Percentiles rank a stretch among this genome's conserved stretches.
Conservation (phyloP, 2,888 invertebrate species). For the Oxycera nigricornis region DNA sequence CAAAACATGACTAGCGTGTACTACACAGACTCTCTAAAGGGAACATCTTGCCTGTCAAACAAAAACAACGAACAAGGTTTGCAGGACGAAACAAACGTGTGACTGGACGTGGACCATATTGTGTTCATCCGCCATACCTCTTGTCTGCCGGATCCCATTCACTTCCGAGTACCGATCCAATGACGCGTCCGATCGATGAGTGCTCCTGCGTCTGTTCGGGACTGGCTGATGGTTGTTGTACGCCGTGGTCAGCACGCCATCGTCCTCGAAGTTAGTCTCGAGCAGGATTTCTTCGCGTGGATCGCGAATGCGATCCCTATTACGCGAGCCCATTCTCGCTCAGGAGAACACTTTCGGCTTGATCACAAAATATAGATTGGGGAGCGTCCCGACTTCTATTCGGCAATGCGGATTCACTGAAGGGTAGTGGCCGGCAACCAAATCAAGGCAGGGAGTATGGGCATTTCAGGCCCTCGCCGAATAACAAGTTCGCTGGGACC, state of each 20-base stretch:
- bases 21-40: too few species aligned
- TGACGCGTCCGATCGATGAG: constrained; percentile 59
- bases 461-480: not conserved
- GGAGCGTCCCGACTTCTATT: not conserved
- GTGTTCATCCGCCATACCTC: constrained; percentile 9
- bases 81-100: not conserved
- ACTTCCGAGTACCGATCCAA: constrained; percentile 61
- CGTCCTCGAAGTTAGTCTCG: constrained; percentile 63
- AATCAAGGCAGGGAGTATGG: not conserved
- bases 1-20: too few species aligned
- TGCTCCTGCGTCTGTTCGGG: constrained; percentile 50
- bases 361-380: too few species aligned
- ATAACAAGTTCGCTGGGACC: not conserved
- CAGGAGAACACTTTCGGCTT: not conserved
- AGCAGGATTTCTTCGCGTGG: constrained; percentile 62
- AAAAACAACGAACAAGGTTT: not conserved
- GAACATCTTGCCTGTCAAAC: too few species aligned
- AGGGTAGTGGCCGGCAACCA: not conserved
- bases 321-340: constrained; percentile 37
- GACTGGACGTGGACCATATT: not conserved
- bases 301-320: constrained; percentile 53
- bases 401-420: not conserved
- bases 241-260: constrained; percentile 60
- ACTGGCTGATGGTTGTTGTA: constrained; percentile 56
- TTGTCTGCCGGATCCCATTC: not conserved